Evolutionary conservation across 35 echinoderm and acorn worm species (phyloP), one percentile per base, ranked within the genome.

Genomic region (Heliocidaris erythrogramma): DNA sequence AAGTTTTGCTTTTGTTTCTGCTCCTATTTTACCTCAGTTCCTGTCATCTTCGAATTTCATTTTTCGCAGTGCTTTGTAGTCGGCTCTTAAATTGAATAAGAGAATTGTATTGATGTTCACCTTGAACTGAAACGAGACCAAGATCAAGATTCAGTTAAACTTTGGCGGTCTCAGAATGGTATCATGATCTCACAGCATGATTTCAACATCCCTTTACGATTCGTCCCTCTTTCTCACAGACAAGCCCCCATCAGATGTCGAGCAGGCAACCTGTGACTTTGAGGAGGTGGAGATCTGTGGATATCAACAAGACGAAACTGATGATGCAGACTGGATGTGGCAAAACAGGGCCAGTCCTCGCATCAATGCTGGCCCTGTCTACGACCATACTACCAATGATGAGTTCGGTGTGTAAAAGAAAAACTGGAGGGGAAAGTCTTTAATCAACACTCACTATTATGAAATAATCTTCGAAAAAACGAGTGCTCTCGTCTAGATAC

Each of bases 301-400:
- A 48, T 98, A 97, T 59, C 49, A 42, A 85, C 97, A 98, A 93
- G 97, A 98, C 56, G 14, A 71, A 9, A 94, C 89, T 24, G 97
- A 98, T 88, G 96, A 97, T 31, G 85, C 59, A 48, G 95, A 98
- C 60, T 98, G 97, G 97, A 86, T 95, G 5, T 98, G 97, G 97
- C 95, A 96, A 53, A 98, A 98, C 84, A 48, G 94, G 11, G 97
- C 96, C 13, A 42, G 50, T 59, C 91, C 16, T 32, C 50, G 29
- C 16, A 13, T 92, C 16, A 95, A 84, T 8, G 95, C 94, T 86
- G 98, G 98, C 12, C 98, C 98, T 10, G 30, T 59, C 13, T n/a
- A 85, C 30, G 96, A 99, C 86, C 97, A 99, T 65, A 99, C 98
- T 6, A 96, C 60, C 30, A 88, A 86, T 16, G 88, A 30, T 85